Base-by-base conservation (phyloP, 1,140 invertebrate species). In the Bombus fervidus region DNA sequence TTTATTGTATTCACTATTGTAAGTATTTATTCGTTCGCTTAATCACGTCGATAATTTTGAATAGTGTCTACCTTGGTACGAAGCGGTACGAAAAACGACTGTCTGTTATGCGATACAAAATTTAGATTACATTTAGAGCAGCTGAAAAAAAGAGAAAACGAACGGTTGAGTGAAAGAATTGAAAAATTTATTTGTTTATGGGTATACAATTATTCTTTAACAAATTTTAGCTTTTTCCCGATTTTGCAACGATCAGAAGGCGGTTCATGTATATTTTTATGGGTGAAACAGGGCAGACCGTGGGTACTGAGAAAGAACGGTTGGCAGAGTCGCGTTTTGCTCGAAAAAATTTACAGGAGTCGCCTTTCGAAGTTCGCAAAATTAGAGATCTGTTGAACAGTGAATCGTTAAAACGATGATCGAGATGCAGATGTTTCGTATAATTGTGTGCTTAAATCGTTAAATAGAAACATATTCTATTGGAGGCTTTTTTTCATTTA, bases 1-100 rank as follows among this genome's bases (percentile, higher is more conserved):
- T 37, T 5, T 39, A 77, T 71, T 39, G 5, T 71, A 41, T 34
- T 37, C 47, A 84, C 3, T n/a, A 57, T 74, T 37, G 39, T n/a
- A 64, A 41, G 75, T 15, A 73, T 85, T 80, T 62, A 62, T n/a
- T 72, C 28, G 9, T 53, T 72, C 66, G 3, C n/a, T 57, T 22
- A n/a, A 77, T 28, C 0, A 22, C 6, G 25, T 34, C 25, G 12
- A 39, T 53, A 59, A 82, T 89, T 47, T 86, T 80, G 22, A 86
- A 76, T 76, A 66, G 53, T 28, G 34, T 37, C 68, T 41, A 66
- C 1, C n/a, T 76, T 66, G 18, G 80, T 76, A 77, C 22, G 25
- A 89, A 83, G 66, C 59, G 76, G 18, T 31, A 75, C 9, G 34
- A n/a, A 57, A 89, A 86, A 81, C 59, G 80, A 86, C 88, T 89